Evolutionary conservation across 2,888 invertebrate genomes (phyloP).

Genomic region (Eupithecia insigniata): DNA sequence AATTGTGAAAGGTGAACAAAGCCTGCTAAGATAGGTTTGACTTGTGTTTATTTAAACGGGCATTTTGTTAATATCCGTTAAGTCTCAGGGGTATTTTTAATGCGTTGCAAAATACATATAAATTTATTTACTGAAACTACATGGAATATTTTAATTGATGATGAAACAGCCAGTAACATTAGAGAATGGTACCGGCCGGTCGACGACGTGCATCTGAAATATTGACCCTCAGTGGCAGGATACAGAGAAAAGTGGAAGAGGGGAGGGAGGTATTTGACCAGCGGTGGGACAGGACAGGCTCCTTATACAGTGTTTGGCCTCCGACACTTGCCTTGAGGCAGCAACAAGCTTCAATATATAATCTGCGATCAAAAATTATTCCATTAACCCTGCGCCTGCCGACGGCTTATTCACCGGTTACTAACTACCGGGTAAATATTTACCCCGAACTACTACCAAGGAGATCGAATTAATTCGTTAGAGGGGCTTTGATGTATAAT

Average conservation of each 20-base stretch:
- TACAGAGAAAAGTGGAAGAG: background rate
- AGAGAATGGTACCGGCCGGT: background rate
- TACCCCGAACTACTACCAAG: background rate
- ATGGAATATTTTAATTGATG: background rate
- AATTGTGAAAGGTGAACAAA: constrained; percentile 23
- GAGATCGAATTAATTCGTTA: constrained; percentile 41
- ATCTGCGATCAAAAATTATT: background rate
- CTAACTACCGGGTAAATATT: background rate
- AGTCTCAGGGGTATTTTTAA: background rate
- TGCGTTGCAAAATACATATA: background rate
- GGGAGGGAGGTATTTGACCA: background rate
- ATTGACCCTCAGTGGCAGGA: background rate
- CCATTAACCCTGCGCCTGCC: background rate
- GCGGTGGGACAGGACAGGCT: background rate
- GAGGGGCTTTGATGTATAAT: constrained; percentile 36
- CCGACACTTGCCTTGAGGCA: background rate
- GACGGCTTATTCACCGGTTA: background rate
- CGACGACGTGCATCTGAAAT: background rate
- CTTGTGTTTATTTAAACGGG: background rate
- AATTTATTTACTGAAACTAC: background rate
- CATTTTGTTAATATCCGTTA: background rate
- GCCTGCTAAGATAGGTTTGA: constrained; percentile 23
- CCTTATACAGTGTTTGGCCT: no score
- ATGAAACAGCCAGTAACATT: background rate
- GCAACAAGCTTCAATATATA: background rate